Base-by-base conservation (phyloP, 2,113 vertebrate genomes). In the Tragelaphus imberbis region DNA sequence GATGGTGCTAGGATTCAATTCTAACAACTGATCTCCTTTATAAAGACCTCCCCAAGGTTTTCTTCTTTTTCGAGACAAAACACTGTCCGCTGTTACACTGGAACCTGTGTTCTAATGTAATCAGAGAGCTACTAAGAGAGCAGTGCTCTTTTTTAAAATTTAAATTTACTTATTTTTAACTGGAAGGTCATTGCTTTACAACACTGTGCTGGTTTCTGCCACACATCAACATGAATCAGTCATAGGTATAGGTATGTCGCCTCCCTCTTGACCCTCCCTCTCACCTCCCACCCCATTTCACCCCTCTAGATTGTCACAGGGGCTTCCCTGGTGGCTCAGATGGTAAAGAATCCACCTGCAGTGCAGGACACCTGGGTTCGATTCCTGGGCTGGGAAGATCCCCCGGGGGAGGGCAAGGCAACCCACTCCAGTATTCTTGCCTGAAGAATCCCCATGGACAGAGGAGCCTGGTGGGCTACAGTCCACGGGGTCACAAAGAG, bases 401-500 rank as follows among this genome's bases (percentile, higher is more conserved):
- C 10, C 19, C 68, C 12, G n/a, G 68, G 10, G 68, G 68, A 71
- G n/a, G 19, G n/a, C 68, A 40, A 23, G 68, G 68, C n/a, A 71
- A 40, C 68, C 5, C 68, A 40, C n/a, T 71, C n/a, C n/a, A 23
- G 68, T 23, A 23, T 13, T 71, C 68, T 23, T 40, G 19, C n/a
- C 68, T 40, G n/a, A n/a, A 71, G 19, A 23, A 23, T 40, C n/a
- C 68, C 68, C 68, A 36, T 12, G n/a, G 68, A 40, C 68, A 71
- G 68, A 12, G 68, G 19, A 40, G 10, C 68, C 5, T 40, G 17
- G 17, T 2, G 9, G 65, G 65, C 19, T 3, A 12, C 9, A 71
- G n/a, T 10, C n/a, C 10, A 71, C 2, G 0, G n/a, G 2, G 68
- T 71, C 19, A 0, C n/a, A 36, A 36, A 71, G 68, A 71, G 68